Evolutionary conservation across 2,888 invertebrate species (phyloP).

Genomic region (Trimorus sp.): DNA sequence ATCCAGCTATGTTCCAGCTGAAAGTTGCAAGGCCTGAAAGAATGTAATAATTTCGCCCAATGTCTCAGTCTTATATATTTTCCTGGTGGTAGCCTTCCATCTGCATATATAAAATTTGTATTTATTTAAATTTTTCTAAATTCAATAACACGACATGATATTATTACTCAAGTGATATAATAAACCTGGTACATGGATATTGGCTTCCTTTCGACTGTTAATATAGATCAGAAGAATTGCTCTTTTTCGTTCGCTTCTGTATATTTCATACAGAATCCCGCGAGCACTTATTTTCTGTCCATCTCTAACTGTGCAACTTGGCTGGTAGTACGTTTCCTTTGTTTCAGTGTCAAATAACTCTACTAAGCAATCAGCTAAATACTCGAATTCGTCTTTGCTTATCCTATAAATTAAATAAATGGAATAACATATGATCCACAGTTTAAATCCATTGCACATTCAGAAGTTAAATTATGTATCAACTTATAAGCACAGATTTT

Average conservation of each 20-base stretch:
- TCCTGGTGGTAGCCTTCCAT: too few species aligned
- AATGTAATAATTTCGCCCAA: too few species aligned
- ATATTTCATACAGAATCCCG: conserved; percentile 30
- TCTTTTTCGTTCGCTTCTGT: conserved; percentile 24
- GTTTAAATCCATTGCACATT: background rate
- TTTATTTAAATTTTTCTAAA: too few species aligned
- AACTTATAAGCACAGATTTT: background rate
- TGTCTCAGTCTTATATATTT: too few species aligned
- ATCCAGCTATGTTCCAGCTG: too few species aligned
- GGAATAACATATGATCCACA: background rate
- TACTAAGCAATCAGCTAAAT: background rate
- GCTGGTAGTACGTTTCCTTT: conserved; percentile 22
- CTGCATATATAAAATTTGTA: too few species aligned
- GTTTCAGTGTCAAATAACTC: conserved; percentile 12
- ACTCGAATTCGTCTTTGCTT: conserved; percentile 4
- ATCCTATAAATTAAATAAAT: background rate
- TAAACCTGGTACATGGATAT: background rate
- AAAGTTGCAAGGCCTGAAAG: too few species aligned
- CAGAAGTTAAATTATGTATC: background rate
- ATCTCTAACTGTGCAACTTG: background rate
- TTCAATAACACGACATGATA: too few species aligned
- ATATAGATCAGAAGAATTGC: conserved; percentile 13
- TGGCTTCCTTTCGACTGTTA: background rate
- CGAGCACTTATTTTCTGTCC: background rate
- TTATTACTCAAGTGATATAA: background rate